A percentile compares a stretch with the other conserved stretches of the same genome.
Evolutionary conservation across 2,888 invertebrate genomes (phyloP).

Genomic region (Ormia ochracea): DNA sequence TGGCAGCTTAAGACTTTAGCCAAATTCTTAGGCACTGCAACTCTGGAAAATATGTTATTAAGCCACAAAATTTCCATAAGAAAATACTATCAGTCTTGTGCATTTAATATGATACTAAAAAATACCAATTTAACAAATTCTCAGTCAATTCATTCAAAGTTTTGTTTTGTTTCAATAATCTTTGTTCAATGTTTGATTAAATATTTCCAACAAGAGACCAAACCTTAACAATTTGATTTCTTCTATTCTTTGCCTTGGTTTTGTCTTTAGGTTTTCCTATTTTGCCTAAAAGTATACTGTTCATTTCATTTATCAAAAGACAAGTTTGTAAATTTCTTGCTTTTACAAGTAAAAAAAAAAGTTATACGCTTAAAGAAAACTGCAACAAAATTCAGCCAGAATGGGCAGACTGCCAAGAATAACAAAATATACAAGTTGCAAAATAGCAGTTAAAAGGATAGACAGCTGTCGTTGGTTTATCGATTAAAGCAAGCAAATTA

Average conservation of each 20-base stretch:
- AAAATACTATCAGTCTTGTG: constrained; percentile 11
- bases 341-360: background rate
- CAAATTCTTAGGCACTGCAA: constrained; percentile 19
- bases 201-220: constrained; percentile 7
- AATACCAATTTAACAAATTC: background rate
- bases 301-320: constrained; percentile 25
- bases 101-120: constrained; percentile 9
- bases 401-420: constrained; percentile 18
- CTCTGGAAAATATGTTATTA: background rate
- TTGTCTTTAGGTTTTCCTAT: background rate
- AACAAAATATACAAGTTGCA: background rate
- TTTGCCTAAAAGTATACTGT: constrained; percentile 15
- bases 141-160: background rate
- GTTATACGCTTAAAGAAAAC: background rate
- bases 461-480: too few relatives aligned
- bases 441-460: background rate
- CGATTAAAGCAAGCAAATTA: too few relatives aligned
- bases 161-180: background rate
- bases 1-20: constrained; percentile 39
- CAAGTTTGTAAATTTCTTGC: background rate
- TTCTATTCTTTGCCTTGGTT: background rate
- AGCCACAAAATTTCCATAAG: background rate
- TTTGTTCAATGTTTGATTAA: background rate
- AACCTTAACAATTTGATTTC: constrained; percentile 33
- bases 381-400: background rate